Evolutionary conservation across 2,888 invertebrate genomes (phyloP).

Genomic region (Hyles lineata): DNA sequence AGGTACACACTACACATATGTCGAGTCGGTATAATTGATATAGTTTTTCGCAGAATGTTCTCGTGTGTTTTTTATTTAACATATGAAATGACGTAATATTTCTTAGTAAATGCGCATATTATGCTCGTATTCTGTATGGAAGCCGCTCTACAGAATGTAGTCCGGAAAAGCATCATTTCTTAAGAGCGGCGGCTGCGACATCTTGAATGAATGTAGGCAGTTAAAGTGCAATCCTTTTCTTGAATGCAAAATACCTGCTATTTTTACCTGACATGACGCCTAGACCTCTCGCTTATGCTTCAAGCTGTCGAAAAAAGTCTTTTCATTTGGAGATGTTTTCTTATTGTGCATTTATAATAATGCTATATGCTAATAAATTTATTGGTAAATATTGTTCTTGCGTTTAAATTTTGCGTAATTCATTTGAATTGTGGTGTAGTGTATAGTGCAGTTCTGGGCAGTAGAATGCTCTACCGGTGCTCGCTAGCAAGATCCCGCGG

Average conservation of each 20-base stretch:
- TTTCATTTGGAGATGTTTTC: not conserved
- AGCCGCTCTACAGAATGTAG: slow-evolving; percentile 36
- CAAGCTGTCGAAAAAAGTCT: not conserved
- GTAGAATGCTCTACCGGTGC: slow-evolving; percentile 2
- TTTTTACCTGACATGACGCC: slow-evolving; percentile 13
- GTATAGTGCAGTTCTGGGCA: not conserved
- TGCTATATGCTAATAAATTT: no score
- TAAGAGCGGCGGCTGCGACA: slow-evolving; percentile 45
- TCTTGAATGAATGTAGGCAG: slow-evolving; percentile 51
- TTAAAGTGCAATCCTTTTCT: slow-evolving; percentile 60
- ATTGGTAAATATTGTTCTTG: not conserved
- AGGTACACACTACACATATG: not conserved
- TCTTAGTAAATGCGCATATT: not conserved
- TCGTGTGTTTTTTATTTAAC: not conserved
- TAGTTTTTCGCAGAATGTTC: not conserved
- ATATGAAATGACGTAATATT: not conserved
- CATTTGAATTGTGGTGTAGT: not conserved
- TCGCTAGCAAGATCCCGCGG: not conserved
- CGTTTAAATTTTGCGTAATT: not conserved
- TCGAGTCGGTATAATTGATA: not conserved
- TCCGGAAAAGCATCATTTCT: slow-evolving; percentile 51
- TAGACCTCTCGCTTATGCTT: slow-evolving; percentile 35
- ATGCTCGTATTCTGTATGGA: not conserved
- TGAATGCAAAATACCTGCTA: slow-evolving; percentile 47
- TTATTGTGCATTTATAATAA: not conserved